Conservation (phyloP, 2,888 invertebrate species). For the Clepsis dumicolana region DNA sequence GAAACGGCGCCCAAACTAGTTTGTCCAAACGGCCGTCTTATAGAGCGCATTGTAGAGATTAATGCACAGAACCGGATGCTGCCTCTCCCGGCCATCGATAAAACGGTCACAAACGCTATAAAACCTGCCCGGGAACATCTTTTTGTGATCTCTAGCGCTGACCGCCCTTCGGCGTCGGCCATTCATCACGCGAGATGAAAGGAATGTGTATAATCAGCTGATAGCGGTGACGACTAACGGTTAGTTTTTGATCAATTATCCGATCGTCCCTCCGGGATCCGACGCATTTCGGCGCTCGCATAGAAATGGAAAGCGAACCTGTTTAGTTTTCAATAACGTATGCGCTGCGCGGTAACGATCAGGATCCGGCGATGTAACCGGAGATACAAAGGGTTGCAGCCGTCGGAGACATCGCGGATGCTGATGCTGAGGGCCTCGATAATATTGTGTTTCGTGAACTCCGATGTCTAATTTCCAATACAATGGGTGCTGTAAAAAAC, state of each 20-base stretch:
- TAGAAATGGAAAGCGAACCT: conserved; percentile 82
- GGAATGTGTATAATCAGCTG: conserved; percentile 77
- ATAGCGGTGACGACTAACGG: conserved; percentile 73
- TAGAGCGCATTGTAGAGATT: conserved; percentile 78
- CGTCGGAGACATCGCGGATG: conserved; percentile 68
- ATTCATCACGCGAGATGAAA: conserved; percentile 79
- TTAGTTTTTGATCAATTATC: conserved; percentile 76
- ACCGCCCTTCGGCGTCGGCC: conserved; percentile 63
- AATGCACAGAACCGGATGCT: conserved; percentile 84
- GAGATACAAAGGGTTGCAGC: conserved; percentile 63
- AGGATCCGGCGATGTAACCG: conserved; percentile 58
- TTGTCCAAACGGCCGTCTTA: conserved; percentile 76
- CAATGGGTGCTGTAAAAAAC: conserved; percentile 83
- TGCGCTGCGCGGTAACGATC: conserved; percentile 48
- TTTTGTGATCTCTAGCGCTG: conserved; percentile 74
- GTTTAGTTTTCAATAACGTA: conserved; percentile 72
- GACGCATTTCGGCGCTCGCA: conserved; percentile 67
- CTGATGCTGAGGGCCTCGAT: conserved; percentile 70
- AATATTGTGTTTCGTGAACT: conserved; percentile 82
- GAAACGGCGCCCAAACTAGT: conserved; percentile 79
- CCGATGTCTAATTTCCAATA: conserved; percentile 84
- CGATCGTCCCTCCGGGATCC: conserved; percentile 60
- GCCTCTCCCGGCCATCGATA: conserved; percentile 74
- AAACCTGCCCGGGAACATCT: conserved; percentile 74
- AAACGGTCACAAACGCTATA: conserved; percentile 77